These are phyloP conservation scores for Flexamia atlantica DNA, from an alignment of 2,888 invertebrate species.

Conservation along the genomic window DNA sequence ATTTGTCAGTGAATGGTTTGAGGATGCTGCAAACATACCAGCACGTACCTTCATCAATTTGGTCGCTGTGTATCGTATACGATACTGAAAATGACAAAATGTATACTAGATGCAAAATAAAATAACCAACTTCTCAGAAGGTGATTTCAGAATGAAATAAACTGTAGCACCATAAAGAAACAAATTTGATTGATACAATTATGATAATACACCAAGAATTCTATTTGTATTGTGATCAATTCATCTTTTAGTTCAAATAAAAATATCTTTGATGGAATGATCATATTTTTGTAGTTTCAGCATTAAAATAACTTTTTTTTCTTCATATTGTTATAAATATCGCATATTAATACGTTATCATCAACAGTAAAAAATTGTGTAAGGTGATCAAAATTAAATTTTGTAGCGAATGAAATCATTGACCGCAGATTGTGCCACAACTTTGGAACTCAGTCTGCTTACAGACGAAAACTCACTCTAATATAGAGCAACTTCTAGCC, in stretches of 20 bases:
- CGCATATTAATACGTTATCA: background rate
- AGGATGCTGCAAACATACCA: slow-evolving; percentile 50
- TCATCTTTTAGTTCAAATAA: no score
- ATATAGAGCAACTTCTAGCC: slow-evolving; percentile 56
- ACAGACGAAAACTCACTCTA: slow-evolving; percentile 58
- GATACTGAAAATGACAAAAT: slow-evolving; percentile 13
- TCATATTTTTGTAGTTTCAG: no score
- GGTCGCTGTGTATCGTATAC: slow-evolving; percentile 1
- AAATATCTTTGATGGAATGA: no score
- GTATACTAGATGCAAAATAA: background rate
- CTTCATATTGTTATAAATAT: no score
- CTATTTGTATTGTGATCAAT: no score
- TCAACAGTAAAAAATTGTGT: background rate
- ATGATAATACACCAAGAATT: no score
- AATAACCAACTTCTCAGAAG: background rate
- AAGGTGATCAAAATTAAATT: background rate
- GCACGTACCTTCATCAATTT: slow-evolving; percentile 3
- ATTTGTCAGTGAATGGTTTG: background rate
- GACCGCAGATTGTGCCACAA: slow-evolving; percentile 15
- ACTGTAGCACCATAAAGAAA: background rate
- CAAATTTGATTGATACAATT: background rate
- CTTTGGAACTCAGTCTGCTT: slow-evolving; percentile 47
- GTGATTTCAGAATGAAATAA: background rate
- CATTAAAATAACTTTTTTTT: no score
- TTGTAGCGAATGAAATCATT: background rate